Conservation (phyloP, 2,888 invertebrate species). For the Phortica magna region DNA sequence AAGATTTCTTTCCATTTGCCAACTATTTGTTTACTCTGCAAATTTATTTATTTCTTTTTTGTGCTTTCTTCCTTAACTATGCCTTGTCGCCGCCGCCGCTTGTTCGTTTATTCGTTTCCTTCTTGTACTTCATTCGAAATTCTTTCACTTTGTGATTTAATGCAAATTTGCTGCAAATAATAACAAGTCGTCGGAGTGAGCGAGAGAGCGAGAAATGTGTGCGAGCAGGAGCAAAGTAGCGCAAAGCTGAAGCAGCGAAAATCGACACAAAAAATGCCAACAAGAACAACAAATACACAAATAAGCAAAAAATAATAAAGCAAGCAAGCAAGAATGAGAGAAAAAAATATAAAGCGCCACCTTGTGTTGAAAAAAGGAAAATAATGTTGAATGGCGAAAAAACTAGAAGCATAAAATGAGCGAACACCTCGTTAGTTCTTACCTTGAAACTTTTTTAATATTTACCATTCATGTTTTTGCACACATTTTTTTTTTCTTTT, state of each 20-base stretch:
- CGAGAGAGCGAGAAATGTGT: neutral
- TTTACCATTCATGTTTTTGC: slow-evolving; percentile 69
- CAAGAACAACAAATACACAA: neutral
- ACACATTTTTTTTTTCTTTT: slow-evolving; percentile 38
- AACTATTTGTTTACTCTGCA: slow-evolving; percentile 64
- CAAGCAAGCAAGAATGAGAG: neutral
- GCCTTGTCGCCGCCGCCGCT: neutral
- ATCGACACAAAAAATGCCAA: neutral
- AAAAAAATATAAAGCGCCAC: neutral
- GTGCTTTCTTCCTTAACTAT: neutral
- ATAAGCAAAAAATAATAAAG: neutral
- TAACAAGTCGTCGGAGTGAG: neutral
- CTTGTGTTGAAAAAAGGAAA: no score
- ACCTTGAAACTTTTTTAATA: slow-evolving; percentile 73
- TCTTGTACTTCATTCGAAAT: slow-evolving; percentile 61
- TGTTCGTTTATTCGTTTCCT: slow-evolving; percentile 16
- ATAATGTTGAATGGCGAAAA: neutral
- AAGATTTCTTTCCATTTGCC: slow-evolving; percentile 54
- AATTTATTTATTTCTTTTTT: slow-evolving; percentile 67
- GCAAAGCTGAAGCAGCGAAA: slow-evolving; percentile 4
- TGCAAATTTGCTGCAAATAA: slow-evolving; percentile 60
- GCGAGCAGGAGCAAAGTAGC: no score
- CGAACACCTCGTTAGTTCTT: slow-evolving; percentile 69
- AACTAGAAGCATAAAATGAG: slow-evolving; percentile 54
- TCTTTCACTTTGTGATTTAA: slow-evolving; percentile 62